Base-by-base conservation (phyloP, 2,888 invertebrate species). In the Agrochola lota region DNA sequence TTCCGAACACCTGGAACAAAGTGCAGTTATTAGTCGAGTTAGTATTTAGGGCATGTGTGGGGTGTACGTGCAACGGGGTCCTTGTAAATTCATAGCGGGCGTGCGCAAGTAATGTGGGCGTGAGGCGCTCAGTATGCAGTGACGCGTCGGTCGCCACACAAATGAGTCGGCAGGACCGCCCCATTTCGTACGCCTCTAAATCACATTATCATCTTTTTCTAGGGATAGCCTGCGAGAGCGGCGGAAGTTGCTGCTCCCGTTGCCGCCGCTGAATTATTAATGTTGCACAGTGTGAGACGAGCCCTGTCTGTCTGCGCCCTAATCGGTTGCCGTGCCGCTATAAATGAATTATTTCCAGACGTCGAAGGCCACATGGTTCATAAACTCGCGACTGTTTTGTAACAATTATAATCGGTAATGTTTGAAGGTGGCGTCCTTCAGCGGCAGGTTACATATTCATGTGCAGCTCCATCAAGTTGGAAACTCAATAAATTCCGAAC, bases 151-250 rank as follows among this genome's bases (percentile, higher is more conserved):
- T 87, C 88, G 84, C 86, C 86, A 86, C 88, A 87, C 91, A 93
- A 94, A 93, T 93, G 91, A 92, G 91, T 92, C 89, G 76, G 87
- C 87, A 84, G 88, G 87, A 89, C 80, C 85, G 80, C 86, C 86
- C 85, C 88, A 90, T 90, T 91, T 90, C 87, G 87, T 89, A 83
- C 87, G 89, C 88, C 87, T 87, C 90, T 91, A 92, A 93, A 94
- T 94, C 90, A 91, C 90, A 92, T 94, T 94, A 94, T 88, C 85
- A 93, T 94, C 90, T 94, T 94, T 94, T 93, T 86, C 89, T 90
- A 91, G 90, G 89, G 90, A 87, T 87, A 71, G 80, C 83, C 75
- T 64, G 63, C 74, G 72, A 73, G 71, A 77, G 55, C 69, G 57
- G 67, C 67, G 75, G 69, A 77, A 81, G 82, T 76, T 77, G 71